A percentile compares a stretch with the other conserved stretches of the same genome.
Evolutionary conservation across 2,888 invertebrate genomes (phyloP).

Genomic region (Scaptomyza reducta): DNA sequence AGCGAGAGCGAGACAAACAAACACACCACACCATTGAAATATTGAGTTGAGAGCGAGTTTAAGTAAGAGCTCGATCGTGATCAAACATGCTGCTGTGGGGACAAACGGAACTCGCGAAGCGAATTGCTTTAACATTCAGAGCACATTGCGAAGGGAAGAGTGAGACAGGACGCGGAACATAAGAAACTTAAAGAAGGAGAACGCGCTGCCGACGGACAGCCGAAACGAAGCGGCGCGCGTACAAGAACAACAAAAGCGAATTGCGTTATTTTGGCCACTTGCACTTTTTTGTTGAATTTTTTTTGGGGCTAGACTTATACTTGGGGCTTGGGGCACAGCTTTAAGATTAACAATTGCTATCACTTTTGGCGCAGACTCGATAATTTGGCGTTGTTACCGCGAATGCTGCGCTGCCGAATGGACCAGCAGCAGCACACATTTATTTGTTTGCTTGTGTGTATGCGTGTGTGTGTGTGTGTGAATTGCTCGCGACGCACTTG

Average conservation of each 20-base stretch:
- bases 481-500: slow-evolving; percentile 62
- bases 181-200: neutral
- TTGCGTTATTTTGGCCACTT: slow-evolving; percentile 40
- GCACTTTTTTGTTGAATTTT: slow-evolving; percentile 21
- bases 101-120: neutral
- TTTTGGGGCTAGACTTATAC: neutral
- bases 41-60: slow-evolving; percentile 8
- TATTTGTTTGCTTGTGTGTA: slow-evolving; percentile 17
- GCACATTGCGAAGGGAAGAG: neutral
- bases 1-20: neutral
- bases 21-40: neutral
- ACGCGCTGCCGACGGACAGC: slow-evolving; percentile 13
- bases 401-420: slow-evolving; percentile 42
- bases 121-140: neutral
- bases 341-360: slow-evolving; percentile 66
- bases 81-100: slow-evolving; percentile 19
- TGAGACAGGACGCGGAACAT: slow-evolving; percentile 27
- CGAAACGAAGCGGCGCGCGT: slow-evolving; percentile 31
- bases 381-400: slow-evolving; percentile 74
- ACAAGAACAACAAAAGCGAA: slow-evolving; percentile 14
- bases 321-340: slow-evolving; percentile 28
- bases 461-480: slow-evolving; percentile 40
- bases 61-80: slow-evolving; percentile 18
- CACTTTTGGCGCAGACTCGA: slow-evolving; percentile 75
- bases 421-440: slow-evolving; percentile 33